A percentile compares a stretch with the other conserved stretches of the same genome.
phyloP scores from a whole-genome alignment of 2,797 vertebrate species.

The Channallabes apus region DNA sequence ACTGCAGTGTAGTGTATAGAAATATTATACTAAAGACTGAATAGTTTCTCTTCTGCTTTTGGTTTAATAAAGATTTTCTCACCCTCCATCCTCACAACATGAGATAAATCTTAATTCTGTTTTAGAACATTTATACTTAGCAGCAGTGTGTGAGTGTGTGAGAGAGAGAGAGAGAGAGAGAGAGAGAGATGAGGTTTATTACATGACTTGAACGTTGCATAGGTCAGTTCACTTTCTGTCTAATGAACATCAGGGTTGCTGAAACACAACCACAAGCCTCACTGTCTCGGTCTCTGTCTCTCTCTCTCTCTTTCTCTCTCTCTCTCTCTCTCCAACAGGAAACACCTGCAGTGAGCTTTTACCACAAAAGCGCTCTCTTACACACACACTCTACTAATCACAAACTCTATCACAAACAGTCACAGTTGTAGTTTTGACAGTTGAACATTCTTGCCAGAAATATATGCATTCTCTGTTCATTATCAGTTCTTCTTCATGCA shows the following conservation, averaged over 20 bases:
- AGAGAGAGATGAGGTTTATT: not conserved
- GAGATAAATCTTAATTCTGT: not conserved
- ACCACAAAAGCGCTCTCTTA: slow-evolving; percentile 68
- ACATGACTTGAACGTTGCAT: not conserved
- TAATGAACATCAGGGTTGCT: not conserved
- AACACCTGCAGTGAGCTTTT: slow-evolving; percentile 71
- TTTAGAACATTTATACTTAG: not conserved
- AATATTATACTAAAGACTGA: not conserved
- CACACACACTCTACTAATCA: slow-evolving; percentile 25
- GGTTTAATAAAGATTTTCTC: not conserved
- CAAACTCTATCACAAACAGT: slow-evolving; percentile 18
- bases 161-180: not conserved
- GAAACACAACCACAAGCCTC: slow-evolving; percentile 41
- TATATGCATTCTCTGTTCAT: slow-evolving; percentile 27
- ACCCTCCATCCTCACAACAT: not conserved
- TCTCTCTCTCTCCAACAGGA: slow-evolving; percentile 69
- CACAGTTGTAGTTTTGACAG: slow-evolving; percentile 48
- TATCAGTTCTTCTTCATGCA: slow-evolving; percentile 6
- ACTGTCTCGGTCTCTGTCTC: slow-evolving; percentile 6
- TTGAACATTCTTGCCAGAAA: slow-evolving; percentile 31
- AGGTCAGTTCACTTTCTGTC: slow-evolving; percentile 18
- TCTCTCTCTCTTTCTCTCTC: slow-evolving; percentile 9
- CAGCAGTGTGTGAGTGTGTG: not conserved
- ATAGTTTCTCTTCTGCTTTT: not conserved
- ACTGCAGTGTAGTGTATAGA: not conserved